Conservation (phyloP, 2,113 vertebrate genomes). For the Limnothrissa miodon region DNA sequence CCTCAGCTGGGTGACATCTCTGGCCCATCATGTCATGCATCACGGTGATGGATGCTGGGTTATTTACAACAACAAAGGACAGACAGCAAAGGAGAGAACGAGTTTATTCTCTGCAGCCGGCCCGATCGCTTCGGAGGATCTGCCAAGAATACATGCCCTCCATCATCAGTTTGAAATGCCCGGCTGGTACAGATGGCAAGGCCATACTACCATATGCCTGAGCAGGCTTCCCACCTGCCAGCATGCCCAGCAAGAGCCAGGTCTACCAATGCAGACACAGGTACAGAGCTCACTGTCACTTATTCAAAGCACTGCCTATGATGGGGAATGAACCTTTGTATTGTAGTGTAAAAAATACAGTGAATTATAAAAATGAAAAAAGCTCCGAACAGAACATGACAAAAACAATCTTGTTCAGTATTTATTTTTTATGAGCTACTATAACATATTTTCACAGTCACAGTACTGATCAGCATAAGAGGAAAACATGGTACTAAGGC, state of each 20-base stretch:
- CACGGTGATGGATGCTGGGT: conserved; percentile 50
- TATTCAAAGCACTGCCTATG: not conserved
- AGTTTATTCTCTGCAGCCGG: conserved; percentile 40
- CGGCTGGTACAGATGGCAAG: conserved; percentile 37
- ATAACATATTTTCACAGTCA: not conserved
- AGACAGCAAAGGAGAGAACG: conserved; percentile 40
- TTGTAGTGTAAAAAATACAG: not conserved
- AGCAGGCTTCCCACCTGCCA: conserved; percentile 44
- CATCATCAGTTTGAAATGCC: conserved; percentile 43
- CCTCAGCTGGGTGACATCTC: conserved; percentile 36
- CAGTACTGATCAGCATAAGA: not conserved
- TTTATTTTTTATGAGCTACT: not conserved
- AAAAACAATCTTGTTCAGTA: not conserved
- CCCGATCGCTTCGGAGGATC: conserved; percentile 41
- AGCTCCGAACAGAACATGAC: not conserved
- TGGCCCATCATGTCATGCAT: conserved; percentile 37
- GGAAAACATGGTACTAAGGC: not conserved
- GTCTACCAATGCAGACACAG: conserved; percentile 18
- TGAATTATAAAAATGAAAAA: not conserved
- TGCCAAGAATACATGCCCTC: conserved; percentile 44
- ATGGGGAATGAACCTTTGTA: not conserved
- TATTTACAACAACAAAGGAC: conserved; percentile 54
- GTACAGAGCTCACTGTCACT: not conserved
- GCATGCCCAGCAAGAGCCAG: not conserved
- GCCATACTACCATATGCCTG: conserved; percentile 36